Percentiles rank a stretch among this genome's conserved stretches.
Conservation (phyloP, 2,888 invertebrate genomes). For the Drosophila fulvimacula region DNA sequence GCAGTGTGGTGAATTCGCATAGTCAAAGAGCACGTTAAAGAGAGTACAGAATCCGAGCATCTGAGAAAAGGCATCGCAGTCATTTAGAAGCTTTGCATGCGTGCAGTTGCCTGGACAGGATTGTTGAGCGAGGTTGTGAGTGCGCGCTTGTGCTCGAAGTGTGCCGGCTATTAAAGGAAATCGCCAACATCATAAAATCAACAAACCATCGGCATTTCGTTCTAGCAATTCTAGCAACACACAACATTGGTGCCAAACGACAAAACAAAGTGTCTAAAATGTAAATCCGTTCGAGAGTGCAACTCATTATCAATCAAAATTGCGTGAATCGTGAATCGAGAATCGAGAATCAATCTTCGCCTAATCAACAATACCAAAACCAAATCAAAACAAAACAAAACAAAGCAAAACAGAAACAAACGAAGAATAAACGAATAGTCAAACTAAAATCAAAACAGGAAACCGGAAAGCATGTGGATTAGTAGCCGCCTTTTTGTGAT, state of each 20-base stretch:
- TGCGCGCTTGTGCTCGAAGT: constrained; percentile 35
- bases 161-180: constrained; percentile 45
- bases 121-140: constrained; percentile 38
- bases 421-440: constrained; percentile 29
- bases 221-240: constrained; percentile 9
- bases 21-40: constrained; percentile 51
- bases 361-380: constrained; percentile 24
- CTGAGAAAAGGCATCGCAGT: constrained; percentile 59
- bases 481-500: constrained; percentile 84
- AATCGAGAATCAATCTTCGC: constrained; percentile 27
- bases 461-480: constrained; percentile 84
- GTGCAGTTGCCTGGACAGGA: constrained; percentile 68
- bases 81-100: constrained; percentile 63
- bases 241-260: constrained; percentile 62
- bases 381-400: background rate
- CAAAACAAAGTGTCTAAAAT: constrained; percentile 34
- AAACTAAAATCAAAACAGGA: constrained; percentile 73
- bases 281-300: constrained; percentile 38
- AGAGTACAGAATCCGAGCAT: constrained; percentile 45
- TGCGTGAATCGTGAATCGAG: constrained; percentile 21
- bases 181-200: constrained; percentile 35
- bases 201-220: constrained; percentile 22
- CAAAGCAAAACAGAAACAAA: constrained; percentile 27
- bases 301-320: constrained; percentile 40
- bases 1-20: constrained; percentile 65